Evolutionary conservation across 2,888 invertebrate genomes (phyloP).

Genomic region (Nezara viridula): DNA sequence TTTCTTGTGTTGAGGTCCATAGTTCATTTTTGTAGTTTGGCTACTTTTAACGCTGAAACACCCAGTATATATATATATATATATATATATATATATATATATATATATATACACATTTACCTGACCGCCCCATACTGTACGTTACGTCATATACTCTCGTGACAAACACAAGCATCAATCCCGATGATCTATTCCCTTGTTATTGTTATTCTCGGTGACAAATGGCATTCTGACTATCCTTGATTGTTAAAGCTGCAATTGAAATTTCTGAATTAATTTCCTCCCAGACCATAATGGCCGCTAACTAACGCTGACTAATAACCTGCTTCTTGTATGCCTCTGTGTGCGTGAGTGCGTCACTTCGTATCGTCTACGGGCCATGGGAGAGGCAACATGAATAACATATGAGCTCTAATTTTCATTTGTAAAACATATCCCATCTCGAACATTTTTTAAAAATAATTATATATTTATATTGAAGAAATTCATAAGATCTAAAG

Average conservation of each 20-base stretch:
- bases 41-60: too few relatives aligned
- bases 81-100: not conserved
- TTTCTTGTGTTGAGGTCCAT: too few relatives aligned
- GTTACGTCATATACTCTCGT: not conserved
- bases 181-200: not conserved
- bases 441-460: too few relatives aligned
- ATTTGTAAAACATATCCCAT: not conserved
- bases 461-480: too few relatives aligned
- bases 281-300: not conserved
- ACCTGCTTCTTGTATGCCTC: not conserved
- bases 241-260: slow-evolving; percentile 4
- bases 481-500: too few relatives aligned
- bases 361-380: not conserved
- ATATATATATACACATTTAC: not conserved
- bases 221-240: not conserved
- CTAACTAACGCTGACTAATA: not conserved
- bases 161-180: not conserved
- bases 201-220: not conserved
- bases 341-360: not conserved
- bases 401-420: not conserved
- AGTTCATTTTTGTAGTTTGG: too few relatives aligned
- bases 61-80: too few relatives aligned
- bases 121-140: not conserved
- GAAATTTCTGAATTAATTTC: not conserved
- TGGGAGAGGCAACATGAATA: not conserved